Evolutionary conservation across 2,888 invertebrate genomes (phyloP).

Genomic region (Eledone cirrhosa): DNA sequence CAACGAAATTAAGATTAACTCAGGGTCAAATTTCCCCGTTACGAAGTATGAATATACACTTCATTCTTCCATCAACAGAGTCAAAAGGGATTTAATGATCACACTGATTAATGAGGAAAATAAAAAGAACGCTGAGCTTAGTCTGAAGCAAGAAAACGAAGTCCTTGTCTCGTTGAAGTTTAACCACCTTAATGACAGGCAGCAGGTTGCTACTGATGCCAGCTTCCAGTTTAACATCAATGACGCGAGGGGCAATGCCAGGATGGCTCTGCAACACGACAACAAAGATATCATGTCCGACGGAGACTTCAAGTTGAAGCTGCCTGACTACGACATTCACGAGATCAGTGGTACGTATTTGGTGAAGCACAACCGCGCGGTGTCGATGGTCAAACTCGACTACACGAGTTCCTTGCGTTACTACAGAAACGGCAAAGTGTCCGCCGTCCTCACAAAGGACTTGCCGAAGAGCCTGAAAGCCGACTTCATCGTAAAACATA

Average conservation of each 20-base stretch:
- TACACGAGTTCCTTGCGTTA: constrained; percentile 1
- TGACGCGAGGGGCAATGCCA: neutral
- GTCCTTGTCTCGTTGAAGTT: neutral
- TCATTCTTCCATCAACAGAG: neutral
- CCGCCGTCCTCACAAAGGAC: neutral
- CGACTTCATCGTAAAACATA: neutral
- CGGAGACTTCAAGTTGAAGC: neutral
- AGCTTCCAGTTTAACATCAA: neutral
- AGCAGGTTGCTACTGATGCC: neutral
- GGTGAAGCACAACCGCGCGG: neutral
- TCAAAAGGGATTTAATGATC: neutral
- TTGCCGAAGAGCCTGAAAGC: neutral
- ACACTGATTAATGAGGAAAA: neutral
- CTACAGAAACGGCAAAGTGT: neutral
- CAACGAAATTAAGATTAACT: neutral
- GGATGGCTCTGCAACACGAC: neutral
- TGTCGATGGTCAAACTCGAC: neutral
- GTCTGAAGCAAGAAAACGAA: neutral
- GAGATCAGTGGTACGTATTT: constrained; percentile 4
- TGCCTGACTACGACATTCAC: neutral
- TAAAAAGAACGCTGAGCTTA: neutral
- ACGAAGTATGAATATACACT: neutral
- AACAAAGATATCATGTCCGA: neutral
- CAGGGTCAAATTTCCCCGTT: neutral
- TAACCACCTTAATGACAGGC: neutral